These are phyloP conservation scores for Cephus spinipes DNA, from an alignment of 2,888 invertebrate species.

Conservation along the genomic window DNA sequence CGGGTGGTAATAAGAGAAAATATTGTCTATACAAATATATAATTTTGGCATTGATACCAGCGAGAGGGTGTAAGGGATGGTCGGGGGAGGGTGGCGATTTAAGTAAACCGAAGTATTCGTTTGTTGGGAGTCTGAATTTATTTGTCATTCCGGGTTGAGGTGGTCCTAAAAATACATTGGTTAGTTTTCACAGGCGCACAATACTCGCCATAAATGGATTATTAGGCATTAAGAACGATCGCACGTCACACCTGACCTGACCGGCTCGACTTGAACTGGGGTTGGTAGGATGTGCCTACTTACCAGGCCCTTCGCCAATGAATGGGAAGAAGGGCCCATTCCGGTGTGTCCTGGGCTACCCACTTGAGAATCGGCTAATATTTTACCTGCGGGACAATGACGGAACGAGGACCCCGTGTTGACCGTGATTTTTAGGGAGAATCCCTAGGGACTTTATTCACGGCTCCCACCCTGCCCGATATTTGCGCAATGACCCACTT, in stretches of 20 bases:
- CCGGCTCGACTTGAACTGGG: conserved; percentile 9
- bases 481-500: conserved; percentile 27
- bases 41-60: not conserved
- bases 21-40: not conserved
- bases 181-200: conserved; percentile 32
- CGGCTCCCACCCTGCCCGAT: conserved; percentile 13
- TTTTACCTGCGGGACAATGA: conserved; percentile 47
- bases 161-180: conserved; percentile 56
- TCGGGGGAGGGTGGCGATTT: not conserved
- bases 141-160: not conserved
- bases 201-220: conserved; percentile 55
- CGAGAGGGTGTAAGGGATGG: not conserved
- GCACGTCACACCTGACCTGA: conserved; percentile 44
- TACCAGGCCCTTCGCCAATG: conserved; percentile 29
- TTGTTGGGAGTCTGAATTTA: not conserved
- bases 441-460: not conserved
- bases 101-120: not conserved
- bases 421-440: conserved; percentile 28
- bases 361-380: conserved; percentile 41
- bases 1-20: not conserved
- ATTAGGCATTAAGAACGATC: conserved; percentile 53
- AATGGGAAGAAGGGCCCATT: conserved; percentile 33
- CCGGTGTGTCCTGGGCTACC: conserved; percentile 19
- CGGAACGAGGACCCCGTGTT: conserved; percentile 24
- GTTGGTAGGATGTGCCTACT: conserved; percentile 21